These are phyloP conservation scores for Athene noctua DNA, from an alignment of 2,113 vertebrate species.

Conservation along the genomic window DNA sequence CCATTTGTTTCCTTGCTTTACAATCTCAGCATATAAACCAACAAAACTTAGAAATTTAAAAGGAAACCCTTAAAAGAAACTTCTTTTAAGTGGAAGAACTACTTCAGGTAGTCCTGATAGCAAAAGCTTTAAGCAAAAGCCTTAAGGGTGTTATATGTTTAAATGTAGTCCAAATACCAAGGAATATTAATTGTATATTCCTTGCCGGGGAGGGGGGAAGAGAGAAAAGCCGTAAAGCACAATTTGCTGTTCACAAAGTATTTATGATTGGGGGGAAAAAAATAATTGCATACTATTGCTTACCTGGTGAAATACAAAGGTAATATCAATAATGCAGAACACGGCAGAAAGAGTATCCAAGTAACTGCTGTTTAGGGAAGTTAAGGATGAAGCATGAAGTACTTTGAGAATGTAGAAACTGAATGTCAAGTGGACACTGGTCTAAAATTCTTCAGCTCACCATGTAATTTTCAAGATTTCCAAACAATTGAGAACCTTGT, in stretches of 20 bases:
- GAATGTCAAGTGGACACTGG: not conserved
- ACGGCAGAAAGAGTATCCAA: not conserved
- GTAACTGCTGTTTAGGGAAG: not conserved
- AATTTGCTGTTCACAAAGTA: not conserved
- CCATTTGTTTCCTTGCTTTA: not conserved
- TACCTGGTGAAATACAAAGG: not conserved
- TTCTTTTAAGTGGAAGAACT: not conserved
- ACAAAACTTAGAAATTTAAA: not conserved
- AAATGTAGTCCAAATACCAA: not conserved
- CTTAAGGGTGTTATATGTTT: not conserved
- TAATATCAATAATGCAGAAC: not conserved
- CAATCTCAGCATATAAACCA: not conserved
- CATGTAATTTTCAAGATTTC: not conserved
- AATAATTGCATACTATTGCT: not conserved
- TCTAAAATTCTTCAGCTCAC: not conserved
- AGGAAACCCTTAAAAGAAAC: rapidly evolving
- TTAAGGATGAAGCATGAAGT: not conserved
- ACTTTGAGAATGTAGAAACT: not conserved
- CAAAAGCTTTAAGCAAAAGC: not conserved
- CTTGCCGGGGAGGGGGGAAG: not conserved
- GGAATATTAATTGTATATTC: not conserved
- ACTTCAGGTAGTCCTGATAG: not conserved
- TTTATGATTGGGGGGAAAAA: not conserved
- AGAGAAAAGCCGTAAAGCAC: not conserved
- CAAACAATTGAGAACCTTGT: not conserved